Conservation (phyloP, 2,113 vertebrate species). For the Paraplagusia blochii region DNA sequence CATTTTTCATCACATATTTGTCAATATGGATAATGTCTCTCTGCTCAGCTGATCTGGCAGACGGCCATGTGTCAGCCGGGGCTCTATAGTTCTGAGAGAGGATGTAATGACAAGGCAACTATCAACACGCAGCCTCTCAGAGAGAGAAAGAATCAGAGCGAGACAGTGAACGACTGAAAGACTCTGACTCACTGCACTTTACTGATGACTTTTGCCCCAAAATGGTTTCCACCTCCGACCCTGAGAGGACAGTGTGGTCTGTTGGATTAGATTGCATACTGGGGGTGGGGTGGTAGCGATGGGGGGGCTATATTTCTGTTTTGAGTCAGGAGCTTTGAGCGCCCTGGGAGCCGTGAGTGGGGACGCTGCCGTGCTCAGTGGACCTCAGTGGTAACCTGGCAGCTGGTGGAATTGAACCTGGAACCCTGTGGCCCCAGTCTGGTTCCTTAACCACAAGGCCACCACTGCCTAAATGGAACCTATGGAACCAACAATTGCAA, state of each 20-base stretch:
- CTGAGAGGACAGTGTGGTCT: constrained; percentile 48
- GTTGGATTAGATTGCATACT: too few relatives aligned
- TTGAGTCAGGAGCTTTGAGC: neutral
- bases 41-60: constrained; percentile 42
- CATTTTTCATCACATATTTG: constrained; percentile 9
- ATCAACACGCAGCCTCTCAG: constrained; percentile 72
- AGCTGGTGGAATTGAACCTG: too few relatives aligned
- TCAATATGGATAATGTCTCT: constrained; percentile 17
- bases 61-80: constrained; percentile 40
- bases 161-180: constrained; percentile 74
- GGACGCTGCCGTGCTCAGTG: too few relatives aligned
- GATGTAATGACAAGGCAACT: constrained; percentile 60
- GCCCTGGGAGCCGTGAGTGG: too few relatives aligned
- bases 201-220: constrained; percentile 69
- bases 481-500: too few relatives aligned
- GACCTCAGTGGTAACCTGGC: too few relatives aligned
- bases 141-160: constrained; percentile 59
- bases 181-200: constrained; percentile 80
- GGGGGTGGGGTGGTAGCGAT: too few relatives aligned
- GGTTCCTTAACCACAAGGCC: too few relatives aligned
- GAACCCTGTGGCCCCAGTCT: too few relatives aligned
- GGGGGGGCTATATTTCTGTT: too few relatives aligned
- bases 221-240: constrained; percentile 56
- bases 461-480: too few relatives aligned
- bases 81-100: constrained; percentile 46